Evolutionary conservation across 2,888 invertebrate genomes (phyloP).

Genomic region (Himalopsyche kuldschensis): DNA sequence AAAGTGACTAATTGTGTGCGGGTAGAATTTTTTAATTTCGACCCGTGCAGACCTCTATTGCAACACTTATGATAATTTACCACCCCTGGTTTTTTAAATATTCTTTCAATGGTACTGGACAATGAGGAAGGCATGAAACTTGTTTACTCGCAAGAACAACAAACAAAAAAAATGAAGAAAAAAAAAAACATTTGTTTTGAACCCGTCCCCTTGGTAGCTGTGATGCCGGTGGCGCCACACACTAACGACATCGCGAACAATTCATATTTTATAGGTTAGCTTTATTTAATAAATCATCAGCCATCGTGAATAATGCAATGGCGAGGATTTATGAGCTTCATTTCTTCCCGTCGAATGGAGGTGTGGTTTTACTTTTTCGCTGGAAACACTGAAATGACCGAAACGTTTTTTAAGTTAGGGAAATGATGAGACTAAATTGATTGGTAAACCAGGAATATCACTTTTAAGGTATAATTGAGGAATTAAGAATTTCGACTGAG

Average conservation of each 20-base stretch:
- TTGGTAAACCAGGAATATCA: too few species aligned
- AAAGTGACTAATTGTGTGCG: too few species aligned
- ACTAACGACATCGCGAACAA: conserved; percentile 12
- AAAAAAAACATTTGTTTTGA: background rate
- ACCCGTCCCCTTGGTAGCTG: background rate
- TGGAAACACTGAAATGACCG: background rate
- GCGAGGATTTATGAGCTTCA: background rate
- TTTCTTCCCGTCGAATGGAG: background rate
- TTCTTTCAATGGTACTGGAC: background rate
- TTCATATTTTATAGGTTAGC: conserved; percentile 22
- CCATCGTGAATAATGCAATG: conserved; percentile 10
- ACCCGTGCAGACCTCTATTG: too few species aligned
- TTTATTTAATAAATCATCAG: conserved; percentile 32
- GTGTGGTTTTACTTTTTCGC: background rate
- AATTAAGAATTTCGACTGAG: too few species aligned
- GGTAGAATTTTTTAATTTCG: too few species aligned
- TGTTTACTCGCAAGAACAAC: background rate
- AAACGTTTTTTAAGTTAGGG: too few species aligned
- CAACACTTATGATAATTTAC: background rate
- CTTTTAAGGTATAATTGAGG: too few species aligned
- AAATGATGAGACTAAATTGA: too few species aligned
- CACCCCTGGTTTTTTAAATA: background rate
- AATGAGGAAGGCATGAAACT: background rate
- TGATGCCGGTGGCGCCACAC: conserved; percentile 25
- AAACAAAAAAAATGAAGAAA: background rate